Evolutionary conservation across 2,113 vertebrate genomes (phyloP).

Genomic region (Dunckerocampus dactyliophorus): DNA sequence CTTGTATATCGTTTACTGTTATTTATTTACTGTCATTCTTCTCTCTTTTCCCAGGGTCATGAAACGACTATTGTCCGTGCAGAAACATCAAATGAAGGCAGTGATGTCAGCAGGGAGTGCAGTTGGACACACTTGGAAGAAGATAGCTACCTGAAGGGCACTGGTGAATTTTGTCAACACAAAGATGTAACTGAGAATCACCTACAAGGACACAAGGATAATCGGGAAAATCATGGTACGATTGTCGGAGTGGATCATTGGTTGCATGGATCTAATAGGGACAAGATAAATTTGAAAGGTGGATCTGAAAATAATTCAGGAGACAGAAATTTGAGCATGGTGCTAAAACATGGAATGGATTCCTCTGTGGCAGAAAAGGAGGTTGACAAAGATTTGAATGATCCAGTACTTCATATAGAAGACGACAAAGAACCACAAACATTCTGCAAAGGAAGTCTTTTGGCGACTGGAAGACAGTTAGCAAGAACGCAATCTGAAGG

Average conservation of each 20-base stretch:
- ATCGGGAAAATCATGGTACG: not conserved
- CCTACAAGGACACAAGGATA: conserved; percentile 21
- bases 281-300: not conserved
- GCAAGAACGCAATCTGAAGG: conserved; percentile 11
- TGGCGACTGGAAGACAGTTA: conserved; percentile 10
- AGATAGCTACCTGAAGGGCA: not conserved
- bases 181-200: conserved; percentile 18
- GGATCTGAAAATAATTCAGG: conserved; percentile 4
- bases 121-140: conserved; percentile 5
- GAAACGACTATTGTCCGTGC: conserved; percentile 13
- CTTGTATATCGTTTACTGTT: not conserved
- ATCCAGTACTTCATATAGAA: not conserved
- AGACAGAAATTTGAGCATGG: not conserved
- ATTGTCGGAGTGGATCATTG: not conserved
- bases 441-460: conserved; percentile 8
- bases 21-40: not conserved
- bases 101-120: not conserved
- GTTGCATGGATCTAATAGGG: conserved; percentile 11
- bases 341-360: conserved; percentile 6
- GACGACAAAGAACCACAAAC: not conserved
- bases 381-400: conserved; percentile 5
- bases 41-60: conserved; percentile 40
- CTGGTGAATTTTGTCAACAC: conserved; percentile 18
- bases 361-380: not conserved
- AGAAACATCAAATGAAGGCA: conserved; percentile 13